Base-by-base conservation (phyloP, 2,113 vertebrate genomes). In the Hypocryptadius cinnamomeus region DNA sequence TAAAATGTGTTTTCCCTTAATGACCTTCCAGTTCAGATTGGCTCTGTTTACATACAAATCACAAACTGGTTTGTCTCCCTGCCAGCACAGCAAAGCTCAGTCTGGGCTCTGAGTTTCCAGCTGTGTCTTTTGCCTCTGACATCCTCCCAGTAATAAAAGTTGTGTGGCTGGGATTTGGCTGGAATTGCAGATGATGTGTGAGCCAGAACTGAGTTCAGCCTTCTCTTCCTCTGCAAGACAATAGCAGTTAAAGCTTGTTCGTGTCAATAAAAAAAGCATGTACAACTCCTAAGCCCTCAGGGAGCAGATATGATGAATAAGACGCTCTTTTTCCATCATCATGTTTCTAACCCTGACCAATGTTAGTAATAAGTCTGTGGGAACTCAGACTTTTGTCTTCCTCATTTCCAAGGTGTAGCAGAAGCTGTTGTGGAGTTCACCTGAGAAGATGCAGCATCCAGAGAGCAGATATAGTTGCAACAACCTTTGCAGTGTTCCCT, bases 1-100 rank as follows among this genome's bases (percentile, higher is more conserved):
- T 86, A 91, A 95, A 96, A 95, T 88, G 64, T 84, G 57, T 94
- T 96, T 95, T 95, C 90, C 86, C 92, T 95, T 96, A 88, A 83
- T 95, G 93, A 92, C 87, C 91, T 95, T 96, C 83, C 90, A 94
- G 87, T 92, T 94, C 79, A 91, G 69, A 93, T 95, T 95, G 93
- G 93, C 95, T 96, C 82, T 96, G 94, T 96, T 96, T 96, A 95
- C 87, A 88, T 84, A 90, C 91, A 95, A 90, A 90, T 95, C 87
- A 88, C 96, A 94, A 90, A 80, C 91, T 95, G 87, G 90, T 91
- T 96, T 96, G 93, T 95, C 76, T 28, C 37, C 78, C 72, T 95
- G 94, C 95, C 95, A 96, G 79, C 94, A 86, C 76, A 80, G 91
- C 94, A 93, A 89, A 95, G 90, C 82, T 92, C 79, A 74, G 90